Conservation (phyloP, 2,113 vertebrate genomes). For the Leucoraja erinaceus region DNA sequence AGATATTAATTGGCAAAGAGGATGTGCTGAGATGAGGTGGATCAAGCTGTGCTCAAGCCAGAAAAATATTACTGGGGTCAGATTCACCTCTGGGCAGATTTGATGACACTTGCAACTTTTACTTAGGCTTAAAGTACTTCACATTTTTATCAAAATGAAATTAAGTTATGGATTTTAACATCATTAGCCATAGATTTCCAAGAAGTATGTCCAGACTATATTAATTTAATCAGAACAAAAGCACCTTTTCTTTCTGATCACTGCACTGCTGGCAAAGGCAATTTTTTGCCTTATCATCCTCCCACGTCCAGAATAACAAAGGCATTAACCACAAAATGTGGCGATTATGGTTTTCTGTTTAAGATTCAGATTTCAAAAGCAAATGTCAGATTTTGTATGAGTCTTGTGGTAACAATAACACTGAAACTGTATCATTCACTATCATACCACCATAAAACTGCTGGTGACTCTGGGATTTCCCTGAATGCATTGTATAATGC, state of each 20-base stretch:
- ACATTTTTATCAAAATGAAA: constrained; percentile 40
- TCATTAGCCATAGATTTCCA: not conserved
- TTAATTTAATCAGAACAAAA: constrained; percentile 22
- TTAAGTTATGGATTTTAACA: constrained; percentile 33
- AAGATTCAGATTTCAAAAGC: not conserved
- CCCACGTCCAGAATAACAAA: not conserved
- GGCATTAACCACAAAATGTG: not conserved
- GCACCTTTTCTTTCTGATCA: not conserved
- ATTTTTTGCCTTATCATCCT: not conserved
- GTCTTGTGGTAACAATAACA: no score
- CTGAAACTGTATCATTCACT: no score
- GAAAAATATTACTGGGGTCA: constrained; percentile 40
- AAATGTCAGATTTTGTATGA: not conserved
- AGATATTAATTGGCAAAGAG: constrained; percentile 41
- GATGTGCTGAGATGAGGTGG: constrained; percentile 40
- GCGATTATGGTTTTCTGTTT: not conserved
- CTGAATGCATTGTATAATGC: no score
- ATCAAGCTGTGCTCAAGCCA: constrained; percentile 42
- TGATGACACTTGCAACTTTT: constrained; percentile 40
- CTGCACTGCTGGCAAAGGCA: not conserved
- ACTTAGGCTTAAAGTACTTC: constrained; percentile 32
- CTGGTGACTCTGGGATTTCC: no score
- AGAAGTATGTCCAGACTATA: not conserved
- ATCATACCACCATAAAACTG: no score
- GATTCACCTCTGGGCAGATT: constrained; percentile 40